phyloP scores from a whole-genome alignment of 2,113 vertebrate genomes.

The Oreochromis tanganicae region DNA sequence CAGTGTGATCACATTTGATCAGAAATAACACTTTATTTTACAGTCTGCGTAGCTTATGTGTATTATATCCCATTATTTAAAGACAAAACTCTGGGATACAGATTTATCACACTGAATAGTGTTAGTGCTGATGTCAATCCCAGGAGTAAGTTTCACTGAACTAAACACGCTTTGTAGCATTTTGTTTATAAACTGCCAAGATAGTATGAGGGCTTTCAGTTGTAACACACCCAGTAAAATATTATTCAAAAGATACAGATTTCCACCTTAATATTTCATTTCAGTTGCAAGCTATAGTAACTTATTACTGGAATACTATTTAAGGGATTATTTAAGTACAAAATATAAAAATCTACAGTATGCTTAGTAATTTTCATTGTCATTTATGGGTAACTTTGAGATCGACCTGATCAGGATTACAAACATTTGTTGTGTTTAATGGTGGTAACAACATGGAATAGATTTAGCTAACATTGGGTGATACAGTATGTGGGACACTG shows the following conservation, averaged over 20 bases:
- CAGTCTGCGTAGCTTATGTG: constrained; percentile 40
- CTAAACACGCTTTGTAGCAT: neutral
- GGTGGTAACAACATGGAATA: neutral
- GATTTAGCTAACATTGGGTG: neutral
- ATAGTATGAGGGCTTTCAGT: neutral
- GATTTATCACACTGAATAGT: neutral
- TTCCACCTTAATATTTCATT: neutral
- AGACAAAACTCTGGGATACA: neutral
- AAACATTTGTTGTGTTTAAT: neutral
- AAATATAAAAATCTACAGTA: neutral
- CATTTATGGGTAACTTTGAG: neutral
- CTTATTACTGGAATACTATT: neutral
- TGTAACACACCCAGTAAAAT: neutral
- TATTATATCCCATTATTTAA: neutral
- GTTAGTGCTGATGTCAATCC: neutral
- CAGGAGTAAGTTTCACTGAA: neutral
- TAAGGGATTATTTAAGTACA: neutral
- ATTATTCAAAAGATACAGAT: neutral
- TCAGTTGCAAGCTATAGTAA: neutral
- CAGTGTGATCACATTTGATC: constrained; percentile 23
- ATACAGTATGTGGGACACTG: neutral
- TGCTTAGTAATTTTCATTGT: neutral
- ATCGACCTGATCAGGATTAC: neutral
- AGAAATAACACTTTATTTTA: constrained; percentile 59
- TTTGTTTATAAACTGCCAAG: neutral